Percentiles rank a stretch among this genome's conserved stretches.
Evolutionary conservation across 1,140 invertebrate genomes (phyloP).

Genomic region (Agrypnia vestita): DNA sequence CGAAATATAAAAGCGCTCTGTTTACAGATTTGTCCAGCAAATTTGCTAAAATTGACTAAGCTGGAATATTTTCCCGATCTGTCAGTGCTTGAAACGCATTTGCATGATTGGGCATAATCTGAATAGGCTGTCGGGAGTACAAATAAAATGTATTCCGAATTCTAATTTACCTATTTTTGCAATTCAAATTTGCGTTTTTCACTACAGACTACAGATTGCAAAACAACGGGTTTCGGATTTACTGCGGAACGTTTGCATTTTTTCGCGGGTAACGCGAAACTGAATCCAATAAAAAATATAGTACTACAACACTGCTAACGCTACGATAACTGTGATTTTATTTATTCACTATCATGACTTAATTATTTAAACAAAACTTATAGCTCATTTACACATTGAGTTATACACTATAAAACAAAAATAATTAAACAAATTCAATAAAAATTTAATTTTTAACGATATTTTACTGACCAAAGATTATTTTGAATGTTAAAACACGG

Average conservation of each 20-base stretch:
- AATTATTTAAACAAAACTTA: too few relatives aligned
- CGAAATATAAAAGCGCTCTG: too few relatives aligned
- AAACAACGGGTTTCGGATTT: slow-evolving; percentile 1
- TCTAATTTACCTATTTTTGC: slow-evolving; percentile 34
- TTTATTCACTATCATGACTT: too few relatives aligned
- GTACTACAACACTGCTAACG: too few relatives aligned
- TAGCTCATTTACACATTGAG: too few relatives aligned
- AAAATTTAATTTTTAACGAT: too few relatives aligned
- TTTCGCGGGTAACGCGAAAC: slow-evolving; percentile 4
- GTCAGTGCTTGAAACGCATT: slow-evolving; percentile 20
- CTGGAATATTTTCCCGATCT: slow-evolving; percentile 17
- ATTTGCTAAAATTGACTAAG: background rate
- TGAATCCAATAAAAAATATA: background rate
- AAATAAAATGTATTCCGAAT: slow-evolving; percentile 34
- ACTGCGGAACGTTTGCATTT: slow-evolving; percentile 8
- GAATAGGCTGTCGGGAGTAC: slow-evolving; percentile 4
- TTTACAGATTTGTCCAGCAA: too few relatives aligned
- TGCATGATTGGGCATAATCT: slow-evolving; percentile 27
- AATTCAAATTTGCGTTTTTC: slow-evolving; percentile 31
- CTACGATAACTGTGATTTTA: too few relatives aligned
- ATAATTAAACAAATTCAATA: too few relatives aligned
- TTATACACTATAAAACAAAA: too few relatives aligned
- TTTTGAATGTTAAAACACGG: too few relatives aligned
- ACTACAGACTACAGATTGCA: slow-evolving; percentile 32
- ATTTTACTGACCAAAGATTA: too few relatives aligned